A percentile compares a stretch with the other conserved stretches of the same genome.
phyloP scores from a whole-genome alignment of 92 coral and sea anemone genomes.

The Porites rus region DNA sequence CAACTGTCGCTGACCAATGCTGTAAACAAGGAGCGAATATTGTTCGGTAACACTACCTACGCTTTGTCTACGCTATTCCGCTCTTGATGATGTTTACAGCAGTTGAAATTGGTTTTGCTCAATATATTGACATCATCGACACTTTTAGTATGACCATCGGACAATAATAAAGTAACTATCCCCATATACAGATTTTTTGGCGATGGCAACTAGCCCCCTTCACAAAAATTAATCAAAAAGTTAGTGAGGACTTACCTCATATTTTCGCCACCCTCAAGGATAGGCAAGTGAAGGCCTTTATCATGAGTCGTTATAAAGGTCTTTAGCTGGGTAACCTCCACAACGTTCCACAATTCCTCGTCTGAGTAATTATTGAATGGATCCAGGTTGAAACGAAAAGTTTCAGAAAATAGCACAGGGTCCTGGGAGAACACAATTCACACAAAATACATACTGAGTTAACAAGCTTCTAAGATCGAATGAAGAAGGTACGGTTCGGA shows the following conservation, averaged over 20 bases:
- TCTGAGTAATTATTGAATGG: constrained; percentile 83
- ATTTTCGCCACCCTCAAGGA: constrained; percentile 90
- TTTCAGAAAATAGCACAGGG: constrained; percentile 89
- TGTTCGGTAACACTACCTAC: not conserved
- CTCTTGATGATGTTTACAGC: not conserved
- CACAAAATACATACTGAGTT: not conserved
- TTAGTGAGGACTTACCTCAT: constrained; percentile 65
- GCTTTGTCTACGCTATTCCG: not conserved
- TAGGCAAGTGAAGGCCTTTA: constrained; percentile 62
- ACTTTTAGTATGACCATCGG: no score
- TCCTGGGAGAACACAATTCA: constrained; percentile 60
- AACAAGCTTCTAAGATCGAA: no score
- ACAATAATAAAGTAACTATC: no score
- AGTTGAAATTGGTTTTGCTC: not conserved
- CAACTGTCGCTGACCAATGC: constrained; percentile 96
- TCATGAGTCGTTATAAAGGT: constrained; percentile 68
- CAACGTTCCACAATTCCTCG: constrained; percentile 83
- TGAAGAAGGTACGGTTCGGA: not conserved
- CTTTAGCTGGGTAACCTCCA: constrained; percentile 86
- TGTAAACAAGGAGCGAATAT: constrained; percentile 7
- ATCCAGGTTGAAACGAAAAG: constrained; percentile 85
- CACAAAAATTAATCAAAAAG: not conserved
- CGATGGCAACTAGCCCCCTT: not conserved
- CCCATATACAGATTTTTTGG: not conserved
- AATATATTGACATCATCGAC: no score